Conservation (phyloP, 2,888 invertebrate genomes). For the Acronicta alni region DNA sequence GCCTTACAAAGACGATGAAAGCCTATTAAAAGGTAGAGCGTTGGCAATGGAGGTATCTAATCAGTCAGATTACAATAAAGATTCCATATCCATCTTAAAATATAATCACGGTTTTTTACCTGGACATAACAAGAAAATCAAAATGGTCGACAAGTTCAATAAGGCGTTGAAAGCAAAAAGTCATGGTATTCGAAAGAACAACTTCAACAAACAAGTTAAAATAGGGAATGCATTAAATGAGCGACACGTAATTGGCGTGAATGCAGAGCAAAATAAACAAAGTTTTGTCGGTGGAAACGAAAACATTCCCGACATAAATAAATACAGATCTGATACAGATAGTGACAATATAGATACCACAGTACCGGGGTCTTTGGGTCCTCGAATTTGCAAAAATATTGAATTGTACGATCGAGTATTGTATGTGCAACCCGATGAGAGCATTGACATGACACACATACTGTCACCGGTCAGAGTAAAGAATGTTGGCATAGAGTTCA, state of each 20-base stretch:
- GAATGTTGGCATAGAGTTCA: constrained; percentile 77
- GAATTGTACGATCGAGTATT: constrained; percentile 71
- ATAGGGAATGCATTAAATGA: constrained; percentile 83
- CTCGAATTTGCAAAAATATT: constrained; percentile 77
- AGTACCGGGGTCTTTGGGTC: constrained; percentile 70
- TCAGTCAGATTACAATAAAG: constrained; percentile 64
- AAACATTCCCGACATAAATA: constrained; percentile 77
- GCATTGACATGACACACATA: constrained; percentile 76
- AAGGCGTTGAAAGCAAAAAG: constrained; percentile 35
- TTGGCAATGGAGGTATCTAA: constrained; percentile 75
- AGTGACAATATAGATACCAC: constrained; percentile 49
- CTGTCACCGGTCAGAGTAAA: constrained; percentile 74
- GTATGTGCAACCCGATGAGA: constrained; percentile 79
- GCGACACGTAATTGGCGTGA: constrained; percentile 68
- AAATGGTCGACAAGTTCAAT: constrained; percentile 38
- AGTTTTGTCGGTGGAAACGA: constrained; percentile 80
- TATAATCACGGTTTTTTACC: constrained; percentile 78
- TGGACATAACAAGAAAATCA: constrained; percentile 52
- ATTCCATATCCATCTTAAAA: constrained; percentile 73
- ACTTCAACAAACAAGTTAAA: constrained; percentile 78
- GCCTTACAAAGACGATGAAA: constrained; percentile 57
- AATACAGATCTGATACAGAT: constrained; percentile 75
- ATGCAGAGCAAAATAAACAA: constrained; percentile 69
- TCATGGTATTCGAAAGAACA: constrained; percentile 44
- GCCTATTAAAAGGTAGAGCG: constrained; percentile 66